Evolutionary conservation across 2,888 invertebrate species (phyloP), one percentile per base, ranked within the genome.

Genomic region (Heliothis peltigera): DNA sequence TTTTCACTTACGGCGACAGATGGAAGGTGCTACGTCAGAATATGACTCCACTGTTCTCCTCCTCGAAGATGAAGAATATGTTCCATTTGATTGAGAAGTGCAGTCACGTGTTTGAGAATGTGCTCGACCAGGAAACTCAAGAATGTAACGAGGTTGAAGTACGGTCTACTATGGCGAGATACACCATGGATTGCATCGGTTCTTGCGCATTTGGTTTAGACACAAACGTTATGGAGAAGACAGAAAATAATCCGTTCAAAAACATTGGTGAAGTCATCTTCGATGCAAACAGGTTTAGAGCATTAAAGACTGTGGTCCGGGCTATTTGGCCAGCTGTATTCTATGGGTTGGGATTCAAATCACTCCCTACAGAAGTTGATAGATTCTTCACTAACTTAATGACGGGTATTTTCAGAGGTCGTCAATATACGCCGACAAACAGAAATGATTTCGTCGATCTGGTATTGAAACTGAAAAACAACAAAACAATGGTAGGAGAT

Each of bases 21-120:
- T 92, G 92, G 91, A 90, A 87, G 51, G 75, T 89, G 0, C 21
- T 86, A 0, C 79, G 92, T 0, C 91, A 91, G 46, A 90, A 89
- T 42, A 63, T 89, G 8, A 87, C 88, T 0, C 87, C 89, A 0
- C 55, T 92, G 0, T 92, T 91, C 68, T 83, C 92, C 0, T 82
- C 87, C 0, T 75, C 85, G 0, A 91, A 91, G 70, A 88, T 91
- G 83, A 91, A 83, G 63, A 88, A 84, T 10, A 91, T 91, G 91
- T 91, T 88, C 52, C 63, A 85, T 64, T 77, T 91, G 32, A 85
- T 91, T 1, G 77, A 85, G 43, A 79, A 81, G 7, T 86, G 84
- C 59, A 39, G 78, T 3, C 22, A 68, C 1, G 64, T 44, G 0
- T 80, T 90, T 0, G 87, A 90, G 62, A 64, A 69, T 0, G 52